Percentiles rank a stretch among this genome's conserved stretches.
These are phyloP conservation scores for Drosophila ironensis DNA, from an alignment of 1,140 invertebrate species.

Conservation along the genomic window DNA sequence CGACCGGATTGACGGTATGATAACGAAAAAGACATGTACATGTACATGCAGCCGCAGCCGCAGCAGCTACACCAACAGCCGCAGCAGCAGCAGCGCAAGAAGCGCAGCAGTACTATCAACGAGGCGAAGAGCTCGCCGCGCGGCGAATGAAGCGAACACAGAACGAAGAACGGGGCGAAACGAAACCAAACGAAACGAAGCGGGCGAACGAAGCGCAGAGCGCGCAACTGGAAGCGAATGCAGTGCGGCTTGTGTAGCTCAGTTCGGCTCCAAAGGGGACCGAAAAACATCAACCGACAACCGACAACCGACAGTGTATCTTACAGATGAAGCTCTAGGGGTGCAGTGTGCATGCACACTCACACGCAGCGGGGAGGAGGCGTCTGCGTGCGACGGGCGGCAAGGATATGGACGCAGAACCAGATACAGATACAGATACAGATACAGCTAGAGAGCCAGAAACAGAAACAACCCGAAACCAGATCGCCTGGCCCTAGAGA, in stretches of 20 bases:
- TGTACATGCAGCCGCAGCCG: conserved; percentile 20
- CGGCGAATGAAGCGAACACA: conserved; percentile 2
- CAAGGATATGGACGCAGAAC: conserved; percentile 31
- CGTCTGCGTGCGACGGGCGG: neutral
- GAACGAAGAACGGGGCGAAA: conserved; percentile 17
- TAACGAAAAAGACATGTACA: conserved; percentile 19
- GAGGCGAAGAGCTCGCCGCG: conserved; percentile 9
- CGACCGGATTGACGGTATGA: conserved; percentile 21
- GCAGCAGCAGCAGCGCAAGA: no score
- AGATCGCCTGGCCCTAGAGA: conserved; percentile 43
- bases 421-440: conserved; percentile 27
- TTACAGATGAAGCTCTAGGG: conserved; percentile 25
- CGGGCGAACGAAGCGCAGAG: conserved; percentile 15
- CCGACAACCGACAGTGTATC: conserved; percentile 6
- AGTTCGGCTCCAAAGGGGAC: no score
- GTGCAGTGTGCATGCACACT: conserved; percentile 40
- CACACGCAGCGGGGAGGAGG: neutral
- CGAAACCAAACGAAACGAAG: conserved; percentile 13
- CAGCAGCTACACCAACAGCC: no score
- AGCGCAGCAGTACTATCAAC: conserved; percentile 42
- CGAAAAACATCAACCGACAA: conserved; percentile 3
- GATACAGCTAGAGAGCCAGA: no score
- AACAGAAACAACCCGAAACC: conserved; percentile 40
- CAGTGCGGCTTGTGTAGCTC: no score
- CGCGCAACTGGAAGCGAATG: conserved; percentile 37